Conservation (phyloP, 2,888 invertebrate genomes). For the Sphaerophoria rueppellii region DNA sequence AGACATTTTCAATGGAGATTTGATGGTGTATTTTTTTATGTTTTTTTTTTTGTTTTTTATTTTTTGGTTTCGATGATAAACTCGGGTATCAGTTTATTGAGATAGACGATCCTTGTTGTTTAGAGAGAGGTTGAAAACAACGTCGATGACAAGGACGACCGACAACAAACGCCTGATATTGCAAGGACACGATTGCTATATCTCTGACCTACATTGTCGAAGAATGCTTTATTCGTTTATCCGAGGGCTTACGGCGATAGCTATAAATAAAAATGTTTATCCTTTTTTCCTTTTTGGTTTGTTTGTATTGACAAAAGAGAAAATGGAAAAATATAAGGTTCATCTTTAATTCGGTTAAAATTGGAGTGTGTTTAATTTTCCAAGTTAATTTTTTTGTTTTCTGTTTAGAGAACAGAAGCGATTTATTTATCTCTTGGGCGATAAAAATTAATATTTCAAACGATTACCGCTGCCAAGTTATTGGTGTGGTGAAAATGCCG, state of each 20-base stretch:
- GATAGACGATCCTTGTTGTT: conserved; percentile 5
- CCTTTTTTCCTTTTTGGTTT: background rate
- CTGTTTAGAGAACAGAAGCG: too few relatives aligned
- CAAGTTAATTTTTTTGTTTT: conserved; percentile 7
- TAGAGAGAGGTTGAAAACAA: too few relatives aligned
- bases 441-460: conserved; percentile 11
- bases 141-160: conserved; percentile 1
- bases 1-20: conserved; percentile 24
- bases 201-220: conserved; percentile 35
- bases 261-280: conserved; percentile 4
- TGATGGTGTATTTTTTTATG: too few relatives aligned
- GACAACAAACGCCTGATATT: background rate
- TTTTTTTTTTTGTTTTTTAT: background rate
- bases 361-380: conserved; percentile 15
- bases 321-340: background rate
- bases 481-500: background rate
- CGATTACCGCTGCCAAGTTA: background rate
- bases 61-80: conserved; percentile 22
- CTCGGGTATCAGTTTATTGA: conserved; percentile 32
- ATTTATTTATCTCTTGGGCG: background rate
- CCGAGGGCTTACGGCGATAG: background rate
- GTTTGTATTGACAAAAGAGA: background rate
- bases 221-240: conserved; percentile 36
- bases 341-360: conserved; percentile 21
- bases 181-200: background rate